These are phyloP conservation scores for Cydia amplana DNA, from an alignment of 1,140 invertebrate species.

Conservation along the genomic window DNA sequence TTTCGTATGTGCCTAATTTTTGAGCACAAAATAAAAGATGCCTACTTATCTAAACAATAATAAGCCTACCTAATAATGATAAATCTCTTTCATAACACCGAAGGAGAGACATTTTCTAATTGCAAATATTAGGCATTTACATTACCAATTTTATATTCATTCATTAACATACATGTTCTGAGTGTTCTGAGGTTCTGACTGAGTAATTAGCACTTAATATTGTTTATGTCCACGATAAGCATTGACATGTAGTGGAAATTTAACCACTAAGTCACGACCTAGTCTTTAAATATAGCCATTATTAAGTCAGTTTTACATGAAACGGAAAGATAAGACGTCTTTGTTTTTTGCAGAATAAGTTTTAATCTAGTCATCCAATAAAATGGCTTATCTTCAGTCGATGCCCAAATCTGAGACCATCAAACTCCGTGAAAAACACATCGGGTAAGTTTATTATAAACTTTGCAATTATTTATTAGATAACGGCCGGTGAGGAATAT, in stretches of 20 bases:
- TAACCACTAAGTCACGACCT: constrained; percentile 1
- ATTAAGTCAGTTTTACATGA: constrained; percentile 2
- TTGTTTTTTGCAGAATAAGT: constrained; percentile 47
- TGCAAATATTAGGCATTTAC: too few species aligned
- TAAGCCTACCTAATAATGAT: too few species aligned
- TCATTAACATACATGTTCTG: not conserved
- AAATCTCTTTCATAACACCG: too few species aligned
- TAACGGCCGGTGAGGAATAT: too few species aligned
- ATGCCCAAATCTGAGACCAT: constrained; percentile 89
- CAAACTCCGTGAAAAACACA: constrained; percentile 86
- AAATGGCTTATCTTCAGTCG: constrained; percentile 81
- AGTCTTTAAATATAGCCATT: not conserved
- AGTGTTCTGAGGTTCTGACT: too few species aligned
- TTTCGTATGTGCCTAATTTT: too few species aligned
- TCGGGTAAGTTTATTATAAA: constrained; percentile 84
- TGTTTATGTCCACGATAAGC: not conserved
- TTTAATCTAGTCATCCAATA: constrained; percentile 35
- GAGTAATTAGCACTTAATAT: not conserved
- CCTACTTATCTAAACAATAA: too few species aligned
- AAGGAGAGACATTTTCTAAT: too few species aligned
- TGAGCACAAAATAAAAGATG: too few species aligned
- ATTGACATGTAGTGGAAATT: not conserved
- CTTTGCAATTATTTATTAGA: too few species aligned
- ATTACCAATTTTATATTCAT: not conserved
- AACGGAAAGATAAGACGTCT: not conserved